Conservation (phyloP, 2,888 invertebrate species). For the Achlya flavicornis region DNA sequence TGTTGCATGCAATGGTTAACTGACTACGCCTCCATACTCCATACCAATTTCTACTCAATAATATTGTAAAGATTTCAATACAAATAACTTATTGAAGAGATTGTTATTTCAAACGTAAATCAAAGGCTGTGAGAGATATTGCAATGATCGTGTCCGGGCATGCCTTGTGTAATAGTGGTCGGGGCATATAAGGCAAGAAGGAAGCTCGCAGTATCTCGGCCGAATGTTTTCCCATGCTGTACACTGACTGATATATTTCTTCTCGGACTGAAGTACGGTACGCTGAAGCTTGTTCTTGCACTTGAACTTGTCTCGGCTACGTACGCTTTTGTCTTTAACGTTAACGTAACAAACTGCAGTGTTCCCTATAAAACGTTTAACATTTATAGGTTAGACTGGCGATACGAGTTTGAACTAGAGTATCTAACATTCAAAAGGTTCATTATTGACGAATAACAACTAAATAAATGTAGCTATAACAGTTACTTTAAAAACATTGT, state of each 20-base stretch:
- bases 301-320: conserved; percentile 64
- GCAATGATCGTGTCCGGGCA: conserved; percentile 35
- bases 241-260: conserved; percentile 70
- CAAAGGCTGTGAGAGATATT: conserved; percentile 28
- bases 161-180: conserved; percentile 48
- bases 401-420: conserved; percentile 15
- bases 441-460: conserved; percentile 41
- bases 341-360: conserved; percentile 47
- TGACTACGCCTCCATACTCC: not conserved
- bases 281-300: conserved; percentile 62
- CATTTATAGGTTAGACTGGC: conserved; percentile 21
- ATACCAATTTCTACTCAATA: not conserved
- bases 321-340: conserved; percentile 34
- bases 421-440: not conserved
- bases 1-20: not conserved
- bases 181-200: conserved; percentile 73
- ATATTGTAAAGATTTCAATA: conserved; percentile 2
- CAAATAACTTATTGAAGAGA: conserved; percentile 14
- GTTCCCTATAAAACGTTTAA: conserved; percentile 31
- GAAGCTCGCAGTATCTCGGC: conserved; percentile 57
- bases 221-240: conserved; percentile 73
- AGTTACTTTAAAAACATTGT: conserved; percentile 48
- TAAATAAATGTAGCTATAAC: conserved; percentile 37
- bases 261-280: conserved; percentile 62
- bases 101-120: conserved; percentile 34